Percentiles rank a stretch among this genome's conserved stretches.
phyloP scores from a whole-genome alignment of 2,113 vertebrate species.

The Bufo gargarizans region DNA sequence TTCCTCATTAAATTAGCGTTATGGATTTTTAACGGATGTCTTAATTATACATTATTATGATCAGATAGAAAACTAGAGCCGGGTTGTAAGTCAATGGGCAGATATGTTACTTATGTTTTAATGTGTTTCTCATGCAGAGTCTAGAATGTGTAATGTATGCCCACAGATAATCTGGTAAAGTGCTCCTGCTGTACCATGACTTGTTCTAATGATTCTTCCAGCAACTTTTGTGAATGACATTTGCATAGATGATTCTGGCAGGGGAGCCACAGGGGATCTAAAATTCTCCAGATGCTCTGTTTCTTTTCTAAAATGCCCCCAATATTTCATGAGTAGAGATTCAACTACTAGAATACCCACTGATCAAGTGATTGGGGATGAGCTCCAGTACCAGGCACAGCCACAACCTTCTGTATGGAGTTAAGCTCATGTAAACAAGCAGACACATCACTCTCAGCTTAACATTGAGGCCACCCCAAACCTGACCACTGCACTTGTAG shows the following conservation, averaged over 20 bases:
- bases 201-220: not conserved
- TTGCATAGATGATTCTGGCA: not conserved
- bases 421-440: too few relatives aligned
- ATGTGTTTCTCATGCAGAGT: not conserved
- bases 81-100: slow-evolving; percentile 72
- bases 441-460: too few relatives aligned
- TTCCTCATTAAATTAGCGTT: slow-evolving; percentile 87
- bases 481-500: too few relatives aligned
- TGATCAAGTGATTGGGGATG: too few relatives aligned
- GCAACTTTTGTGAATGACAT: not conserved
- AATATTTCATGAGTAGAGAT: too few relatives aligned
- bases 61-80: slow-evolving; percentile 80
- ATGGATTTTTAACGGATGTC: slow-evolving; percentile 89
- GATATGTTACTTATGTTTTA: slow-evolving; percentile 67
- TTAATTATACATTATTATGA: slow-evolving; percentile 86
- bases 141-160: not conserved
- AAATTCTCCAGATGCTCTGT: too few relatives aligned
- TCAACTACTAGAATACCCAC: too few relatives aligned
- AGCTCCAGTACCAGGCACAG: too few relatives aligned
- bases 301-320: too few relatives aligned
- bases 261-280: too few relatives aligned
- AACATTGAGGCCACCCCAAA: too few relatives aligned
- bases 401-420: too few relatives aligned
- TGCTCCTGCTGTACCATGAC: not conserved
- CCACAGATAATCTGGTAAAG: not conserved